Evolutionary conservation across 2,797 vertebrate genomes (phyloP), one percentile per base, ranked within the genome.

Genomic region (Lerista edwardsae): DNA sequence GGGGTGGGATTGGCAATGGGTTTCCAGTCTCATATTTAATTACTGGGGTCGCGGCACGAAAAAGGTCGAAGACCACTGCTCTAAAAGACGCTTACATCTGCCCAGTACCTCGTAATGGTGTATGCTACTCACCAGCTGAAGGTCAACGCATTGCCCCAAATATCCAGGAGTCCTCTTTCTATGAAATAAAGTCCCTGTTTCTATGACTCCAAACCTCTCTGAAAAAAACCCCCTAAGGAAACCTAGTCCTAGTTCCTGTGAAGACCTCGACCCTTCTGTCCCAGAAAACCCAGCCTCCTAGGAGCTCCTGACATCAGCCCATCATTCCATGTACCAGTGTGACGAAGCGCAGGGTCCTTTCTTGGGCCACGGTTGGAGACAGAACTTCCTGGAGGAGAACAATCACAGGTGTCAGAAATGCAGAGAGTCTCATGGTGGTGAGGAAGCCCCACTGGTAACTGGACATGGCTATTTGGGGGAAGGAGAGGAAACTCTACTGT

Each of bases 301-400:
- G n/a, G 6, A 41, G 9, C n/a, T 67, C 73, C 47, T 29, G 0
- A 10, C 29, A 14, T 36, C 55, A 21, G 17, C 31, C 74, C 65
- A 23, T 9, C 36, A 17, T 17, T 76, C 73, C 10, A 4, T 15
- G 27, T 86, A 86, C 84, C 84, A 86, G 57, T 2, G 79, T 82
- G 34, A 86, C 55, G 41, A 82, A 86, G 84, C 73, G 84, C 27
- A 86, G 84, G 0, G 31, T 82, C 67, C 79, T 76, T 72, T 62
- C 79, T 62, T 86, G 79, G 44, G 31, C 79, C 29, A 55, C 2
- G 23, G 39, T 27, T 12, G 61, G 39, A 64, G 59, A 41, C 55
- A 86, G 55, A 75, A 76, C 21, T 27, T 47, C 31, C 39, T 69
- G 79, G 64, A 75, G 62, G 51, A 82, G 57, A 9, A 82, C 10